Conservation (phyloP, 1,140 invertebrate genomes). For the Bombus confusus region DNA sequence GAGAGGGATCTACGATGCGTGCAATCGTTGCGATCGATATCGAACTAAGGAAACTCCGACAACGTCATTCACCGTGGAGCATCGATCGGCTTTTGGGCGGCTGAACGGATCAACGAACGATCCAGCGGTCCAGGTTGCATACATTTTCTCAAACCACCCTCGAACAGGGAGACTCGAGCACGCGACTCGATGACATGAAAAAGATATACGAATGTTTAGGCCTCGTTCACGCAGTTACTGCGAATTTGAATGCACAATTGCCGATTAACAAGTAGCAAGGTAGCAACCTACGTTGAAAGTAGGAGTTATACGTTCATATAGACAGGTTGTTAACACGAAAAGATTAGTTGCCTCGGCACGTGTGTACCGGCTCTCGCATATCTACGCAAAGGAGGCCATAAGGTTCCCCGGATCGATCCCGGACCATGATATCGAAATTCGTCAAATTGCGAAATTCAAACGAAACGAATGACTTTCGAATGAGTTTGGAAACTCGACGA, state of each 20-base stretch:
- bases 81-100: slow-evolving; percentile 34
- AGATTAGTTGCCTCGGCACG: neutral
- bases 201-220: neutral
- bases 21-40: slow-evolving; percentile 25
- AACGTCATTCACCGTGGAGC: neutral
- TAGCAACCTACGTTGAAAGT: neutral
- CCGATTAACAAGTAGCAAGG: neutral
- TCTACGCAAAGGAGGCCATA: neutral
- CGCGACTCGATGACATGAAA: slow-evolving; percentile 17
- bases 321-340: neutral
- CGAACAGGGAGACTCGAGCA: neutral
- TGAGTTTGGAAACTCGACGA: neutral
- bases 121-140: slow-evolving; percentile 5
- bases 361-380: neutral
- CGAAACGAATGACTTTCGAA: neutral
- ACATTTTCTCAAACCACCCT: neutral
- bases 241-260: too few species aligned
- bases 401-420: neutral
- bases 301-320: neutral
- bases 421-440: neutral
- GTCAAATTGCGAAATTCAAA: neutral
- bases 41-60: slow-evolving; percentile 20
- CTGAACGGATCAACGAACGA: slow-evolving; percentile 41
- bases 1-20: neutral
- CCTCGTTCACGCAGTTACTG: neutral